These are phyloP conservation scores for Latrodectus elegans DNA, from an alignment of 2,888 invertebrate genomes.

Conservation along the genomic window DNA sequence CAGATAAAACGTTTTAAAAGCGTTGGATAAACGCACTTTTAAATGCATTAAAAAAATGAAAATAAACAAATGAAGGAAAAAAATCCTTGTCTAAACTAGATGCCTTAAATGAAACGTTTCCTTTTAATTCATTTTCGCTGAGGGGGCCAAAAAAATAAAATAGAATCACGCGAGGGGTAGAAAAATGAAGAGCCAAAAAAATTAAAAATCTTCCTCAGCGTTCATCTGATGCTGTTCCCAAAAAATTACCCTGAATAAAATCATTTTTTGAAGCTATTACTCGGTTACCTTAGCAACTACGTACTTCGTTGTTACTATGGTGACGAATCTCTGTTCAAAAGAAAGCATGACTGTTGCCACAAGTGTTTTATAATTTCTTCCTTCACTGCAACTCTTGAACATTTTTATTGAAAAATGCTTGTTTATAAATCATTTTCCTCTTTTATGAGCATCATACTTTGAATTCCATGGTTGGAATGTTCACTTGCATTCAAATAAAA, in stretches of 20 bases:
- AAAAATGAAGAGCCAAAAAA: constrained; percentile 30
- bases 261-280: constrained; percentile 62
- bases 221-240: constrained; percentile 22
- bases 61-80: constrained; percentile 14
- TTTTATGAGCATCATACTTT: constrained; percentile 1
- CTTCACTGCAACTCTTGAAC: constrained; percentile 17
- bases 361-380: constrained; percentile 40
- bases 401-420: not conserved
- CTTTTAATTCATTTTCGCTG: constrained; percentile 64
- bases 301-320: constrained; percentile 34
- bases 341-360: constrained; percentile 17
- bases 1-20: constrained; percentile 32
- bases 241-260: constrained; percentile 64
- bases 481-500: not conserved
- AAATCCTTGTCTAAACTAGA: constrained; percentile 1
- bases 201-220: constrained; percentile 14
- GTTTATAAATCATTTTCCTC: not conserved
- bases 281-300: constrained; percentile 47
- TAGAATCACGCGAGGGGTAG: constrained; percentile 45
- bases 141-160: constrained; percentile 7
- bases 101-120: constrained; percentile 63
- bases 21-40: constrained; percentile 52
- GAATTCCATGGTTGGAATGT: not conserved
- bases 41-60: constrained; percentile 55
- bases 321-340: constrained; percentile 22